Evolutionary conservation across 2,888 invertebrate species (phyloP).

Genomic region (Endotricha flammealis): DNA sequence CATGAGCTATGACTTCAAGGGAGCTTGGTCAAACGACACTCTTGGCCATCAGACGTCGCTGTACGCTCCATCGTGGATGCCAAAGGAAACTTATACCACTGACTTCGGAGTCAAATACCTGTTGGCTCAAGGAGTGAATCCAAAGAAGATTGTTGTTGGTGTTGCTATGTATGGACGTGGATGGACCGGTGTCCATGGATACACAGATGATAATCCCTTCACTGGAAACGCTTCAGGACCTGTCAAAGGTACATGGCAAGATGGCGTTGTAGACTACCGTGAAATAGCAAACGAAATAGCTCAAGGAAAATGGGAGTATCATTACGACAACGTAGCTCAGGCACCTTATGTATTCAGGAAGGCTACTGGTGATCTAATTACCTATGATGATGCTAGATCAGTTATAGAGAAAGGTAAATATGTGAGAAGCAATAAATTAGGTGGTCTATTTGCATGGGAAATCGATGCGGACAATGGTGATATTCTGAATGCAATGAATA

Average conservation of each 20-base stretch:
- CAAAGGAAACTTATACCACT: slow-evolving; percentile 70
- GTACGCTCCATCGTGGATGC: slow-evolving; percentile 63
- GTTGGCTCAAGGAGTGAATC: slow-evolving; percentile 64
- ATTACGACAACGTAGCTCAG: slow-evolving; percentile 64
- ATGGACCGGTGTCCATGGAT: slow-evolving; percentile 65
- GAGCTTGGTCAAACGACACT: slow-evolving; percentile 70
- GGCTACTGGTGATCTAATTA: slow-evolving; percentile 61
- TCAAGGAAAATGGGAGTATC: slow-evolving; percentile 64
- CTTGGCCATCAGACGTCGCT: slow-evolving; percentile 64
- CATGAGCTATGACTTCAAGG: slow-evolving; percentile 73
- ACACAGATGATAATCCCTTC: slow-evolving; percentile 58
- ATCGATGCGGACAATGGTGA: slow-evolving; percentile 72
- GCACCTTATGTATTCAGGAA: slow-evolving; percentile 68
- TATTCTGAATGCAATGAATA: slow-evolving; percentile 67
- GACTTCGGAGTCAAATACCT: slow-evolving; percentile 66
- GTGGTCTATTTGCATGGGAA: slow-evolving; percentile 70
- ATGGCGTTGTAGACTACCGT: slow-evolving; percentile 69
- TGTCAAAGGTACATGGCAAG: slow-evolving; percentile 70
- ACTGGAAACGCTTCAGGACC: slow-evolving; percentile 67
- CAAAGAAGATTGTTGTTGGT: slow-evolving; percentile 66
- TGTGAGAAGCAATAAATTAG: slow-evolving; percentile 65
- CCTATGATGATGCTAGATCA: slow-evolving; percentile 67
- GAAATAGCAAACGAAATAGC: slow-evolving; percentile 65
- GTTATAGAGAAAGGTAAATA: slow-evolving; percentile 70
- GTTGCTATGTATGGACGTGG: slow-evolving; percentile 73